These are phyloP conservation scores for Mimas tiliae DNA, from an alignment of 2,888 invertebrate species.

Conservation along the genomic window DNA sequence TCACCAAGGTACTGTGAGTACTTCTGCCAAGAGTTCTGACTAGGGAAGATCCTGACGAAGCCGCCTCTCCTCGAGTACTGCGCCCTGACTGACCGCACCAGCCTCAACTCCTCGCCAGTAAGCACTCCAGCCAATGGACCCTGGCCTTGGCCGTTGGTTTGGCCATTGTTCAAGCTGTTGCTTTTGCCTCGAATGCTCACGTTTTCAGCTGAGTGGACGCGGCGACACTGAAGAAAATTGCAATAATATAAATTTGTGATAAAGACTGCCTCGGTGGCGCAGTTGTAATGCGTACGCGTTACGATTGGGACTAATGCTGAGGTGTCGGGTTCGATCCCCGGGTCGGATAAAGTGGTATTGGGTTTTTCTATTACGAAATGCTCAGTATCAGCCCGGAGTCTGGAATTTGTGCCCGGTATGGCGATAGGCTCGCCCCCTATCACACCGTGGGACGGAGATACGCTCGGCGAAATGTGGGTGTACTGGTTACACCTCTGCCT, in stretches of 20 bases:
- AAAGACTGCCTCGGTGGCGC: no score
- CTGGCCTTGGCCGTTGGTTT: constrained; percentile 57
- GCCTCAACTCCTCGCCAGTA: constrained; percentile 90
- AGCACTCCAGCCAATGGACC: constrained; percentile 71
- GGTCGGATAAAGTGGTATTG: no score
- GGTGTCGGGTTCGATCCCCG: no score
- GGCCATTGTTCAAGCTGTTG: constrained; percentile 31
- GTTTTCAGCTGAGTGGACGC: constrained; percentile 90
- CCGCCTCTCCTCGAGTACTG: constrained; percentile 94
- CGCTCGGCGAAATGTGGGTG: no score
- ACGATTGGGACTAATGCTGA: no score
- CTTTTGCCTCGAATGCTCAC: constrained; percentile 71
- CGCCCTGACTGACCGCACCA: constrained; percentile 89
- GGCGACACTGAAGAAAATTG: constrained; percentile 81
- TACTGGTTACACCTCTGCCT: no score
- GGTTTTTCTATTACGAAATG: no score
- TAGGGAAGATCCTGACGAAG: constrained; percentile 95
- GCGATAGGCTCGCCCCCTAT: no score
- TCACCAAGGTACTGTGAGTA: constrained; percentile 91
- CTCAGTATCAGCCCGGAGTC: no score
- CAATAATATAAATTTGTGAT: background rate
- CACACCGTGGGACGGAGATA: no score
- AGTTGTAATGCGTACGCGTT: no score
- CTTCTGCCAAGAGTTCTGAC: constrained; percentile 93
- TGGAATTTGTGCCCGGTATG: no score